These are phyloP conservation scores for Geothlypis trichas DNA, from an alignment of 2,113 vertebrate species.

Conservation along the genomic window DNA sequence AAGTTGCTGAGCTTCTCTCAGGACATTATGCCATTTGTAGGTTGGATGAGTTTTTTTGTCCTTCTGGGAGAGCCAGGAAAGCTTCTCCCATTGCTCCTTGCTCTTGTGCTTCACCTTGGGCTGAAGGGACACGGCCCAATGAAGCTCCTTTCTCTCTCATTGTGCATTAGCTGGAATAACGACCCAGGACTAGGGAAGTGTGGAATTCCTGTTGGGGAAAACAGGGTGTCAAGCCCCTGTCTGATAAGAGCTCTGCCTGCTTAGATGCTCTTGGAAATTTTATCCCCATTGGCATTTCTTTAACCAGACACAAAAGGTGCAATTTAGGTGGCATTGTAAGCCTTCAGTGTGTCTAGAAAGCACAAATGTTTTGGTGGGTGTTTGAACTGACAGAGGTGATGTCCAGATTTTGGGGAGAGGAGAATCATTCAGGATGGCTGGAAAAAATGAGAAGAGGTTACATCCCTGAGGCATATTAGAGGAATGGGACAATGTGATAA, in stretches of 20 bases:
- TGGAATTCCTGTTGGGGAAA: background rate
- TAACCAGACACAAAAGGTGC: background rate
- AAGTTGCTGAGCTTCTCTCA: background rate
- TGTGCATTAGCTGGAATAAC: background rate
- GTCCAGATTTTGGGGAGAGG: background rate
- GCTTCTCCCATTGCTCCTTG: background rate
- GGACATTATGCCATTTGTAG: background rate
- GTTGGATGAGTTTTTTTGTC: background rate
- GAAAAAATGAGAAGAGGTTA: background rate
- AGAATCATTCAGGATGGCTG: background rate
- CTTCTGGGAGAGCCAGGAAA: background rate
- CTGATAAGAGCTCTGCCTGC: background rate
- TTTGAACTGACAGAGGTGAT: background rate
- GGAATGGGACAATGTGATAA: background rate
- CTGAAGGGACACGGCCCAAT: fast-evolving
- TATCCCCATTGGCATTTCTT: background rate
- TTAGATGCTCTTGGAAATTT: background rate
- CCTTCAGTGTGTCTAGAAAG: background rate
- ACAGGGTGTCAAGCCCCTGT: background rate
- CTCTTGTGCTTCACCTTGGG: background rate
- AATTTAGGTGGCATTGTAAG: background rate
- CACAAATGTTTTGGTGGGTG: background rate
- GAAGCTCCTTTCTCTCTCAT: background rate
- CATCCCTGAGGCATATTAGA: background rate
- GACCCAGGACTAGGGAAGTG: background rate